phyloP scores from a whole-genome alignment of 2,797 vertebrate genomes.

The Catharus ustulatus region DNA sequence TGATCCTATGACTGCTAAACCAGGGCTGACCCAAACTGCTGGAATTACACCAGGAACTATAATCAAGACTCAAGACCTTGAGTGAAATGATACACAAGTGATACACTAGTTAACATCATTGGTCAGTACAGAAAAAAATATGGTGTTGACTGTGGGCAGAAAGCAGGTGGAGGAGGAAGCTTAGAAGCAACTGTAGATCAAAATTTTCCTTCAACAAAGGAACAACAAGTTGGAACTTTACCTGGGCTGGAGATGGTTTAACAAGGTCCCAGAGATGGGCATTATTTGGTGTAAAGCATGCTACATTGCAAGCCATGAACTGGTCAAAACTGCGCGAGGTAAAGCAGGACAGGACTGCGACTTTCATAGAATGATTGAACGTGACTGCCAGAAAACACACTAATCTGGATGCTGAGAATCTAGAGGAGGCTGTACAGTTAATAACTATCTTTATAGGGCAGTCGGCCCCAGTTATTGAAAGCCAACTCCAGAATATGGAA shows the following conservation, averaged over 20 bases:
- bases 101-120: background rate
- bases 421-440: background rate
- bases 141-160: background rate
- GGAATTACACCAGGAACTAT: background rate
- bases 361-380: background rate
- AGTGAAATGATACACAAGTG: background rate
- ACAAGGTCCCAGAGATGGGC: background rate
- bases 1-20: background rate
- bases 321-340: background rate
- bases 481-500: background rate
- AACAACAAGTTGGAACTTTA: background rate
- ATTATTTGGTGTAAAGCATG: background rate
- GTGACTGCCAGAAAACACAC: background rate
- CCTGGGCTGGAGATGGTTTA: background rate
- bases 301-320: background rate
- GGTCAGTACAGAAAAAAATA: background rate
- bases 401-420: background rate
- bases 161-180: background rate
- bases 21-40: background rate
- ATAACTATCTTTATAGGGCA: background rate
- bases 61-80: background rate
- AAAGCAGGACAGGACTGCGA: rapidly evolving
- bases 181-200: background rate
- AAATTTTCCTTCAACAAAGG: background rate
- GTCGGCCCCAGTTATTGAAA: background rate